phyloP scores from a whole-genome alignment of 2,113 vertebrate genomes.

The Rhagologus leucostigma region DNA sequence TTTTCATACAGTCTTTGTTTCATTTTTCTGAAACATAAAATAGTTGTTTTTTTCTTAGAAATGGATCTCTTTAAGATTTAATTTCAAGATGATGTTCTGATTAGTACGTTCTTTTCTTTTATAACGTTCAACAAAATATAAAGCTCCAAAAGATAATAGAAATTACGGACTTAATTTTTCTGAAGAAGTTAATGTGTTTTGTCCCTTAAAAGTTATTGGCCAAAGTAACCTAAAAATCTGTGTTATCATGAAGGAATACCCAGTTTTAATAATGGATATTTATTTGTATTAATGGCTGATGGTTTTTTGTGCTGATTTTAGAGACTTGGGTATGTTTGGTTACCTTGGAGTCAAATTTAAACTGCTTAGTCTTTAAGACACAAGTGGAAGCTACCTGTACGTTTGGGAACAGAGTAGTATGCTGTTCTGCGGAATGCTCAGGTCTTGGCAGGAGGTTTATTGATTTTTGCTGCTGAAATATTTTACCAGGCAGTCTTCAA shows the following conservation, averaged over 20 bases:
- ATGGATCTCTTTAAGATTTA: neutral
- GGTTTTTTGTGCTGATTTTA: neutral
- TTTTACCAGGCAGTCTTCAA: neutral
- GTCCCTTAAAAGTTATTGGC: neutral
- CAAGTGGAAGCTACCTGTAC: neutral
- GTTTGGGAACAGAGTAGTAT: neutral
- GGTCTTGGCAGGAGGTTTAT: neutral
- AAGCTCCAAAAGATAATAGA: neutral
- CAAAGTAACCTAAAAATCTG: neutral
- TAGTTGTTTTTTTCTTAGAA: neutral
- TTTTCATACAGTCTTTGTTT: neutral
- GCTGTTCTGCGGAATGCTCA: rapidly evolving
- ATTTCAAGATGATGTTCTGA: neutral
- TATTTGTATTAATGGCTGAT: neutral
- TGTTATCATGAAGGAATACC: neutral
- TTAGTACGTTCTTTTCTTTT: neutral
- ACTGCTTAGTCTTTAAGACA: neutral
- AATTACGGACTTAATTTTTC: neutral
- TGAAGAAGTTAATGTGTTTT: neutral
- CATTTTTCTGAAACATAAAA: neutral
- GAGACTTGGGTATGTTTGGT: neutral
- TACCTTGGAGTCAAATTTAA: neutral
- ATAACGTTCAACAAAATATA: neutral
- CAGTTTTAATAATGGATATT: neutral
- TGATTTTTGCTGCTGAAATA: neutral